These are phyloP conservation scores for Suricata suricatta DNA, from an alignment of 2,113 vertebrate species.

Conservation along the genomic window DNA sequence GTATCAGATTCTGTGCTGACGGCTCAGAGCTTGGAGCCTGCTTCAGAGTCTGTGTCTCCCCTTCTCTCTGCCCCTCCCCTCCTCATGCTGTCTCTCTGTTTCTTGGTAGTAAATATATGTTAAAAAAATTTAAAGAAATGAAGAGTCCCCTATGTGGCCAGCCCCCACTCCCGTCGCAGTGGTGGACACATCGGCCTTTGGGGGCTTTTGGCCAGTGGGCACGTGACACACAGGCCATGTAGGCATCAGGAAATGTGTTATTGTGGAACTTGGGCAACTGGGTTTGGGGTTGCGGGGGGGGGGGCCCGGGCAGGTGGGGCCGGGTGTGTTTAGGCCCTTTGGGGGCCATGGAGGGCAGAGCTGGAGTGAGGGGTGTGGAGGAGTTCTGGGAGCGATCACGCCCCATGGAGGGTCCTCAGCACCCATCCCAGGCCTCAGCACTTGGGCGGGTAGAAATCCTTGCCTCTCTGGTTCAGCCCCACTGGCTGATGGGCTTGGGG, in stretches of 20 bases:
- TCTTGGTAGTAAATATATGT: too few species aligned
- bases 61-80: too few species aligned
- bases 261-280: not conserved
- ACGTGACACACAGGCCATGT: not conserved
- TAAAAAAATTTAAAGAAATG: not conserved
- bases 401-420: not conserved
- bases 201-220: not conserved
- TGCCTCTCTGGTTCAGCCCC: not conserved
- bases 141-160: not conserved
- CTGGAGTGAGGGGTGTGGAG: not conserved
- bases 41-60: too few species aligned
- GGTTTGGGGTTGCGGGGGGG: not conserved
- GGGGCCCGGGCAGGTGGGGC: not conserved
- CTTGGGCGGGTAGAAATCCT: not conserved
- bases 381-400: accelerated
- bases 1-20: too few species aligned
- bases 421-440: not conserved
- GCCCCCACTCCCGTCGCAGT: not conserved
- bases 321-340: not conserved
- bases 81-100: too few species aligned
- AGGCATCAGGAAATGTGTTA: not conserved
- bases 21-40: too few species aligned
- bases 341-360: not conserved
- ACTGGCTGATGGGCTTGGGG: too few species aligned
- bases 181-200: not conserved